Evolutionary conservation across 2,113 vertebrate genomes (phyloP).

Genomic region (Sinocyclocheilus maitianheensis): DNA sequence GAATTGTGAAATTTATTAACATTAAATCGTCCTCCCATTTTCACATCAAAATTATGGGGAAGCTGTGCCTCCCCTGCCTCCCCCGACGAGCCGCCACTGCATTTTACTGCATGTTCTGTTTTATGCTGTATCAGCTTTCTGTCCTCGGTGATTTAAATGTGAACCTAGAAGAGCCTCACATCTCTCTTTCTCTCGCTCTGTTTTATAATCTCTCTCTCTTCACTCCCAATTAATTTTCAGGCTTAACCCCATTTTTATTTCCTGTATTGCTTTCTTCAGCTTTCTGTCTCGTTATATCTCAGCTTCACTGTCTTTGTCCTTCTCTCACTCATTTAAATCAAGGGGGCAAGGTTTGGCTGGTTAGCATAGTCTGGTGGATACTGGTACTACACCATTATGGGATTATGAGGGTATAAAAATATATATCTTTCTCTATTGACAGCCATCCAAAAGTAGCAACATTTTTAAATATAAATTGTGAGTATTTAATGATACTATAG

Average conservation of each 20-base stretch:
- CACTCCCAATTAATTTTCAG: neutral
- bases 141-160: constrained; percentile 21
- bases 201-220: constrained; percentile 1
- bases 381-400: neutral
- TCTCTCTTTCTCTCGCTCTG: neutral
- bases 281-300: neutral
- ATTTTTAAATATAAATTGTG: neutral
- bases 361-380: neutral
- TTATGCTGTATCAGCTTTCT: constrained; percentile 12
- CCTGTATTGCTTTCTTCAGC: neutral
- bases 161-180: neutral
- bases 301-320: neutral
- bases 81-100: no score
- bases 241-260: neutral
- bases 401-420: neutral
- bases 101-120: neutral
- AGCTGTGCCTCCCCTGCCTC: no score
- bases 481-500: neutral
- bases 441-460: neutral
- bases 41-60: no score
- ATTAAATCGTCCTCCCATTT: no score
- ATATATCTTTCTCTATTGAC: neutral
- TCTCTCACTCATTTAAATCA: neutral
- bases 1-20: no score
- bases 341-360: neutral